Percentiles rank a stretch among this genome's conserved stretches.
Evolutionary conservation across 2,888 invertebrate species (phyloP).

Genomic region (Steinernema carpocapsae): DNA sequence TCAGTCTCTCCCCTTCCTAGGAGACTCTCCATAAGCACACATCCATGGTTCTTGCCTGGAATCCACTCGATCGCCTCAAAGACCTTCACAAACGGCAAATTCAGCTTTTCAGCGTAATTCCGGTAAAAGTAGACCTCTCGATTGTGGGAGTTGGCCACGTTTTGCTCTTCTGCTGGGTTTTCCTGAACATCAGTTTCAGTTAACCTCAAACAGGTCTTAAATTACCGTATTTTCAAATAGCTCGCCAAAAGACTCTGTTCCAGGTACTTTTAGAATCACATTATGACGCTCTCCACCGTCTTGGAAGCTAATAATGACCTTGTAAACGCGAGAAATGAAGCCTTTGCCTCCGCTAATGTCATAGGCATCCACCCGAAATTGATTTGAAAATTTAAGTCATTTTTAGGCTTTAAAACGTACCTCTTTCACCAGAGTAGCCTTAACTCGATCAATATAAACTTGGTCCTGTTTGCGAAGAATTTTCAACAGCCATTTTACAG

Average conservation of each 20-base stretch:
- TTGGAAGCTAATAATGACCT: background rate
- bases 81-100: background rate
- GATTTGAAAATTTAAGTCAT: background rate
- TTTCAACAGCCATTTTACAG: background rate
- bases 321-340: slow-evolving; percentile 1
- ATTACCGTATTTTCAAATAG: background rate
- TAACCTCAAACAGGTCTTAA: background rate
- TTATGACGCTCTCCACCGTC: background rate
- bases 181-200: background rate
- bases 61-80: slow-evolving; percentile 3
- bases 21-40: slow-evolving; percentile 3
- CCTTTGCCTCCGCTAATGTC: slow-evolving; percentile 26
- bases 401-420: background rate
- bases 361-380: background rate
- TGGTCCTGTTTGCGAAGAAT: background rate
- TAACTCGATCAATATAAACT: background rate
- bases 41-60: background rate
- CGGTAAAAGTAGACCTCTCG: slow-evolving; percentile 21
- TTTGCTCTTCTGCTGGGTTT: background rate
- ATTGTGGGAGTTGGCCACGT: background rate
- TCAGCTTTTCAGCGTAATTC: background rate
- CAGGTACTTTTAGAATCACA: slow-evolving; percentile 6
- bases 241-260: slow-evolving; percentile 1
- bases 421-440: background rate
- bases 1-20: background rate